Evolutionary conservation across 2,888 invertebrate species (phyloP), one percentile per base, ranked within the genome.

Genomic region (Drosophila villosipedis): DNA sequence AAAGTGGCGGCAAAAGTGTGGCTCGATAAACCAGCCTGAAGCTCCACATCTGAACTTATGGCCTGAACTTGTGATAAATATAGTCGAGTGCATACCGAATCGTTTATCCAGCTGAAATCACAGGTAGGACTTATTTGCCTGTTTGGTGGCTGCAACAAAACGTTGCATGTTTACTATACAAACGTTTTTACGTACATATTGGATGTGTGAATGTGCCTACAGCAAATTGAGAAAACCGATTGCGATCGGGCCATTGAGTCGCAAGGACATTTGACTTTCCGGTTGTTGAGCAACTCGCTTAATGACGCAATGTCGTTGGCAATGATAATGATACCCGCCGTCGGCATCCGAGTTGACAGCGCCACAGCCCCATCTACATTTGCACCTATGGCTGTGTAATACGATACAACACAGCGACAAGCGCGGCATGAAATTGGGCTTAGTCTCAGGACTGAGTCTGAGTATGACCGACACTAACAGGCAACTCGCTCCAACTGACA

Each of bases 231-330:
- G 68, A 50, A 35, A 47, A 39, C 33, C 50, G 62, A 61, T 65
- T 65, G 54, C 60, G 77, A 70, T 81, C 77, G 70, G 69, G 33
- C 60, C 64, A 68, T 67, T 69, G 73, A 65, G 62, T 72, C 67
- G 76, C 76, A 75, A 82, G 80, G 84, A 80, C 83, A 83, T 76
- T 83, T 71, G 78, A 65, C 76, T 77, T 83, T 83, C 83, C 83
- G 83, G 77, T 82, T 83, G 82, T 83, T 83, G 78, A 78, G 71
- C 82, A 83, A 60, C 76, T 71, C 80, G 74, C 74, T 83, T 80
- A 83, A 83, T 83, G 82, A 80, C 68, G 78, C 77, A 65, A 71
- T 74, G 84, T 62, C 61, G 77, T 52, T 83, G 80, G 69, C 70
- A 72, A 74, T 81, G 78, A 73, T 79, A 78, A 83, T 83, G 82